These are phyloP conservation scores for Phocoena phocoena DNA, from an alignment of 2,113 vertebrate genomes.

Conservation along the genomic window DNA sequence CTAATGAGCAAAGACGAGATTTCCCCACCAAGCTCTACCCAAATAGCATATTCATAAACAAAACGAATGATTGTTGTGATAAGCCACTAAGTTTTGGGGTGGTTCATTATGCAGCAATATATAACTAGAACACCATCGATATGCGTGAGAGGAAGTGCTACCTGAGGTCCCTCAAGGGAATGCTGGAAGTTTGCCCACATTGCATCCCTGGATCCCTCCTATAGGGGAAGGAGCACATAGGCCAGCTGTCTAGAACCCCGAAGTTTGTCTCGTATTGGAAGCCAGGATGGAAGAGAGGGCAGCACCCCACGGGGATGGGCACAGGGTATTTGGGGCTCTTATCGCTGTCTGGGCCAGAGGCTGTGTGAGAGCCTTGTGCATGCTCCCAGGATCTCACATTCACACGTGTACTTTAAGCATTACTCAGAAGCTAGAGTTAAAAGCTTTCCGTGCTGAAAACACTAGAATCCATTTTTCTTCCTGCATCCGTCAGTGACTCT, in stretches of 20 bases:
- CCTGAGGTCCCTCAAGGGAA: background rate
- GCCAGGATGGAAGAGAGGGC: background rate
- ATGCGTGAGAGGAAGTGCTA: background rate
- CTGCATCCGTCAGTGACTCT: background rate
- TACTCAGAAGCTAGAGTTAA: background rate
- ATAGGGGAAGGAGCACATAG: background rate
- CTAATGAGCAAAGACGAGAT: background rate
- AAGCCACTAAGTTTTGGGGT: background rate
- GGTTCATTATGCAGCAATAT: background rate
- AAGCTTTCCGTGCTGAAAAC: background rate
- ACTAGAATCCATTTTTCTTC: background rate
- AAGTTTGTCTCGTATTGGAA: background rate
- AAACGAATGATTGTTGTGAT: background rate
- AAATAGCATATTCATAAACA: background rate
- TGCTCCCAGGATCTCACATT: background rate
- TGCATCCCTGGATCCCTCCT: background rate
- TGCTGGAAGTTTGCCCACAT: background rate
- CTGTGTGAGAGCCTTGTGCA: background rate
- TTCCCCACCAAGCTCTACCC: background rate
- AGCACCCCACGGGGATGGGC: background rate
- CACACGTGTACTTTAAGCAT: background rate
- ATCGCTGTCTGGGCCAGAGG: background rate
- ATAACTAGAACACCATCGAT: background rate
- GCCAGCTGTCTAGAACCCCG: background rate
- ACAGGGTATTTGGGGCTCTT: background rate